phyloP scores from a whole-genome alignment of 2,888 invertebrate species.

The Brenthis daphne region DNA sequence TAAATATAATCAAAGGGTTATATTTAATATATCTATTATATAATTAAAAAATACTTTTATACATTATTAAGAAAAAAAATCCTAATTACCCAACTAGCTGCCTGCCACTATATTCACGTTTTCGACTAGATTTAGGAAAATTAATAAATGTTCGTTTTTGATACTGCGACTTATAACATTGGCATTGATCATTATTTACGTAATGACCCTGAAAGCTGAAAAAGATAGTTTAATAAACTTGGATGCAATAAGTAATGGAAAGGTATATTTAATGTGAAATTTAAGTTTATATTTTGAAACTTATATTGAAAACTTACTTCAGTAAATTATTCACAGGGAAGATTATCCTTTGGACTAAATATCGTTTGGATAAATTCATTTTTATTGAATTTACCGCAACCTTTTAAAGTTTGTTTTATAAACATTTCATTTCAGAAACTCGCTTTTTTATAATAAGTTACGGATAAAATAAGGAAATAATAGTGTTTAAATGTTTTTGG shows the following conservation, averaged over 20 bases:
- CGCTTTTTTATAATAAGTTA: background rate
- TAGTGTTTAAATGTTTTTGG: background rate
- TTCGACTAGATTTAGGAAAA: conserved; percentile 69
- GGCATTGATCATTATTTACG: conserved; percentile 70
- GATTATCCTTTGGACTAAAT: conserved; percentile 21
- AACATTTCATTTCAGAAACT: background rate
- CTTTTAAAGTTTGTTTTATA: background rate
- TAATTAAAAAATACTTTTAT: too few species aligned
- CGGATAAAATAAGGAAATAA: background rate
- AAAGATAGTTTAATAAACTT: conserved; percentile 8
- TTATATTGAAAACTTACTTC: conserved; percentile 19
- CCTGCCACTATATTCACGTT: conserved; percentile 86
- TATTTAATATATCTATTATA: too few species aligned
- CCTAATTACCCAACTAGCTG: conserved; percentile 86
- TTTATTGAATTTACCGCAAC: conserved; percentile 1
- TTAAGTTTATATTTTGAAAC: background rate
- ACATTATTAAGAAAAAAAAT: too few species aligned
- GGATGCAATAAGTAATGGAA: background rate
- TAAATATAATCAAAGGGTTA: too few species aligned
- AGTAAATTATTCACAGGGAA: conserved; percentile 13
- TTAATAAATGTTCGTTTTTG: conserved; percentile 62
- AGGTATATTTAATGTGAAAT: background rate
- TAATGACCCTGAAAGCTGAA: conserved; percentile 79
- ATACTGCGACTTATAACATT: conserved; percentile 60
- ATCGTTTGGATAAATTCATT: conserved; percentile 35